Evolutionary conservation across 2,113 vertebrate genomes (phyloP).

Genomic region (Mungos mungo): DNA sequence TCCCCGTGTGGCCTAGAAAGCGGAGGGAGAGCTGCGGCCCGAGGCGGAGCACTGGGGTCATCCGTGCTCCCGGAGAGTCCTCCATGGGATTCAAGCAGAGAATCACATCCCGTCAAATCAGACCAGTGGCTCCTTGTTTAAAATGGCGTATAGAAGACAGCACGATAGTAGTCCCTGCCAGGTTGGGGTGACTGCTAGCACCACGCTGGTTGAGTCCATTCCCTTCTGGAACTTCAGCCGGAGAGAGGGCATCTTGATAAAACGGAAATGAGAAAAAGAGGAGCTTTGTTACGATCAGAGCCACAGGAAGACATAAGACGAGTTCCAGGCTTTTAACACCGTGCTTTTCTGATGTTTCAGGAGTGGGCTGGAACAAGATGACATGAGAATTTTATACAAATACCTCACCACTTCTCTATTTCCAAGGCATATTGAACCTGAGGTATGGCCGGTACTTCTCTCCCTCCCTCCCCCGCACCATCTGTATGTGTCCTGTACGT

Average conservation of each 20-base stretch:
- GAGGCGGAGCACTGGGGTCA: not conserved
- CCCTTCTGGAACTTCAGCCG: not conserved
- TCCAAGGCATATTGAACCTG: slow-evolving; percentile 96
- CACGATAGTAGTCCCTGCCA: not conserved
- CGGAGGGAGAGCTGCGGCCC: not conserved
- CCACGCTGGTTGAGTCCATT: not conserved
- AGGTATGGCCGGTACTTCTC: slow-evolving; percentile 85
- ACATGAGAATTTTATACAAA: slow-evolving; percentile 98
- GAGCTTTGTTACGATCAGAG: not conserved
- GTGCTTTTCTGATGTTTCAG: slow-evolving; percentile 80
- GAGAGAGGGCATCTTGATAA: not conserved
- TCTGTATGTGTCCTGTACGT: not conserved
- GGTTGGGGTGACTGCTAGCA: not conserved
- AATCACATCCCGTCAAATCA: not conserved
- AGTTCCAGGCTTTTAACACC: not conserved
- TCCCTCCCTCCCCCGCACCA: not conserved
- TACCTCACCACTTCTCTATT: slow-evolving; percentile 98
- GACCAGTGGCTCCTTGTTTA: not conserved
- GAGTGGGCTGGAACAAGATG: slow-evolving; percentile 98
- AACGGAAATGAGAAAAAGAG: not conserved
- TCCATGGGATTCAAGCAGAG: not conserved
- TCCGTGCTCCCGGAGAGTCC: not conserved
- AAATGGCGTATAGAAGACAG: not conserved
- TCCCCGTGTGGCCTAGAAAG: not conserved
- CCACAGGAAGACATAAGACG: not conserved